A percentile compares a stretch with the other conserved stretches of the same genome.
Evolutionary conservation across 2,113 vertebrate species (phyloP).

Genomic region (Halichoerus grypus): DNA sequence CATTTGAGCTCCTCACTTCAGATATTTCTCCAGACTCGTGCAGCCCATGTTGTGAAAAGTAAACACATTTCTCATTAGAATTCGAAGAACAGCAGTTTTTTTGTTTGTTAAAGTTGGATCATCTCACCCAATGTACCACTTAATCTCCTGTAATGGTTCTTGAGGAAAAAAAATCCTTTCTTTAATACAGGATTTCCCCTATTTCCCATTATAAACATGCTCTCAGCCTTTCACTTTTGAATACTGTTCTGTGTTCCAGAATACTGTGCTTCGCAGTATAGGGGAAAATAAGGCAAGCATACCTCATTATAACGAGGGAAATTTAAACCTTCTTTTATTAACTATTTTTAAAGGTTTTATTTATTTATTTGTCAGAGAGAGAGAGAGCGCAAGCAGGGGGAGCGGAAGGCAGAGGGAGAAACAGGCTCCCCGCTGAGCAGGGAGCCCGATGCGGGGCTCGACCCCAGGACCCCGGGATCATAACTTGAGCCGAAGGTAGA

Average conservation of each 20-base stretch:
- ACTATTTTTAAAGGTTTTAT: neutral
- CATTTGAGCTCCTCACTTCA: neutral
- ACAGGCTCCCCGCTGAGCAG: no score
- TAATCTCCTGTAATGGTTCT: neutral
- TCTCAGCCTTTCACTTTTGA: neutral
- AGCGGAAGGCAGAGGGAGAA: no score
- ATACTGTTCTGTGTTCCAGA: neutral
- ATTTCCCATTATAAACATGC: neutral
- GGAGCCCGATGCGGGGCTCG: no score
- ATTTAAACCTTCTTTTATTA: neutral
- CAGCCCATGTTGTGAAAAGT: neutral
- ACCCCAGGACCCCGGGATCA: no score
- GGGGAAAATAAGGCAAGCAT: conserved; percentile 25
- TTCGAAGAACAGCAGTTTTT: neutral
- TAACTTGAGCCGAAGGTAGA: no score
- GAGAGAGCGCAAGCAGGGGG: no score
- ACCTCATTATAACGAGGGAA: neutral
- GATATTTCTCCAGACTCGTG: neutral
- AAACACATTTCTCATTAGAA: conserved; percentile 15
- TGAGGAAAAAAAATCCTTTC: neutral
- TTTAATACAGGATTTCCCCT: neutral
- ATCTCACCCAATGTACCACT: neutral
- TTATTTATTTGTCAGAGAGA: no score
- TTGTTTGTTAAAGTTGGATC: neutral
- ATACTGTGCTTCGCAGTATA: neutral